Percentiles rank a stretch among this genome's conserved stretches.
phyloP scores from a whole-genome alignment of 2,797 vertebrate species.

The Dendrocincla tyrannina region DNA sequence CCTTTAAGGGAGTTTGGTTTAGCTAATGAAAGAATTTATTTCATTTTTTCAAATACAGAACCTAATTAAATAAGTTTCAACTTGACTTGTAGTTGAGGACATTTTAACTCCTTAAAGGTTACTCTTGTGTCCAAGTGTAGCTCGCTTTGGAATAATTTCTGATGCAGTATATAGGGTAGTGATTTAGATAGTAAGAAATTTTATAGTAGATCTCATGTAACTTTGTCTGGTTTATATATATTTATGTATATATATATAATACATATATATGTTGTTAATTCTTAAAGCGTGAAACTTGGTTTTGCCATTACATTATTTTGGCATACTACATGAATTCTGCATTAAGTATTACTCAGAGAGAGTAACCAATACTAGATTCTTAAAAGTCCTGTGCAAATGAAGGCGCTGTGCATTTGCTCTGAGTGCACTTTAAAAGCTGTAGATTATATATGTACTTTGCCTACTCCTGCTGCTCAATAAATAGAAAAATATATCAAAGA shows the following conservation, averaged over 20 bases:
- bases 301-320: not conserved
- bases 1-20: constrained; percentile 83
- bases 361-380: not conserved
- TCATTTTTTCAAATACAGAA: constrained; percentile 71
- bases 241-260: not conserved
- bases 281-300: not conserved
- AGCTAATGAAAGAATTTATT: constrained; percentile 82
- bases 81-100: constrained; percentile 73
- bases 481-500: not conserved
- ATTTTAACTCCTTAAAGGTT: constrained; percentile 76
- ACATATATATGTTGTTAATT: not conserved
- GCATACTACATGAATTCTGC: not conserved
- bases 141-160: not conserved
- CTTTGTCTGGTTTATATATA: not conserved
- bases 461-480: not conserved
- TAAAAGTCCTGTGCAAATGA: not conserved
- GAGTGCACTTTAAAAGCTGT: not conserved
- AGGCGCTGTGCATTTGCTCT: not conserved
- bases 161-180: not conserved
- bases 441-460: not conserved
- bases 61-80: constrained; percentile 81
- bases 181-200: not conserved
- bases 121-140: constrained; percentile 9
- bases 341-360: not conserved
- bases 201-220: not conserved